These are phyloP conservation scores for Ictalurus punctatus DNA, from an alignment of 2,113 vertebrate genomes.

Conservation along the genomic window DNA sequence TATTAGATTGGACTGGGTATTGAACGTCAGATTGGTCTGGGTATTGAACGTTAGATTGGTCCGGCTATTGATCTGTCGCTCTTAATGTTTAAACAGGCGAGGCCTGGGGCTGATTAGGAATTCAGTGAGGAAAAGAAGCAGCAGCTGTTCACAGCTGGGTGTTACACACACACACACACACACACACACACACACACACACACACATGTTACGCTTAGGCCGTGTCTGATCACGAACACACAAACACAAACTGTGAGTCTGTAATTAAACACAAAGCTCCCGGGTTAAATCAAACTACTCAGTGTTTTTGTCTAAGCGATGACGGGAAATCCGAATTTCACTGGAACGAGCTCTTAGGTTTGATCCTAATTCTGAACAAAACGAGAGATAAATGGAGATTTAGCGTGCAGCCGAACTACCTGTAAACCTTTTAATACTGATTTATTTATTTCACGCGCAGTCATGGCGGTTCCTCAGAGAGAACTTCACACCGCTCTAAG, in stretches of 20 bases:
- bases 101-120: slow-evolving; percentile 30
- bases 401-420: too few species aligned
- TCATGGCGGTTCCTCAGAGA: not conserved
- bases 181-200: slow-evolving; percentile 34
- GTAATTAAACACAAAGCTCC: not conserved
- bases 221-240: slow-evolving; percentile 19
- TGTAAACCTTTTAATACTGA: not conserved
- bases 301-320: too few species aligned
- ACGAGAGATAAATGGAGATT: not conserved
- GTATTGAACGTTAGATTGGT: too few species aligned
- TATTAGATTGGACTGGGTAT: too few species aligned
- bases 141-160: slow-evolving; percentile 47
- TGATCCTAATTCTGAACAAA: not conserved
- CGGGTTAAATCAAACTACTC: not conserved
- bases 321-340: not conserved
- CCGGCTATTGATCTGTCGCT: not conserved
- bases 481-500: not conserved
- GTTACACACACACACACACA: slow-evolving; percentile 26
- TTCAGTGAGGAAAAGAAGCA: slow-evolving; percentile 28
- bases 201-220: slow-evolving; percentile 39
- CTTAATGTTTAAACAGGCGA: not conserved
- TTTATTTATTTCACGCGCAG: not conserved
- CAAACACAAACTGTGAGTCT: not conserved
- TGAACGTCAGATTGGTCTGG: too few species aligned
- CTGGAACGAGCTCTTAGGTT: not conserved